A percentile compares a stretch with the other conserved stretches of the same genome.
These are phyloP conservation scores for Scolopax mira DNA, from an alignment of 2,113 vertebrate species.

Conservation along the genomic window DNA sequence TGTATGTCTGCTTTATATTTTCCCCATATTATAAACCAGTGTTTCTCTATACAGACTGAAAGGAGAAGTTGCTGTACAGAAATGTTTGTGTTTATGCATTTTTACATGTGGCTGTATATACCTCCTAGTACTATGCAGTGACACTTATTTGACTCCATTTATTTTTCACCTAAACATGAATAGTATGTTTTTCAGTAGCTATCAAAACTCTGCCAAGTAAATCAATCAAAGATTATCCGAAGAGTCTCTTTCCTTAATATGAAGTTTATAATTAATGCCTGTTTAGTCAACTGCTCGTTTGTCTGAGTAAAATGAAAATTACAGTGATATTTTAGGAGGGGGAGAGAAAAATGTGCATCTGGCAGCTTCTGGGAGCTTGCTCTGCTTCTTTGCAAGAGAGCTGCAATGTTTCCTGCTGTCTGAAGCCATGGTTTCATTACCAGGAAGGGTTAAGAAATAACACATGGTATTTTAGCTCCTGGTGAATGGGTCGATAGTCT, in stretches of 20 bases:
- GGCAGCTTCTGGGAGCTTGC: constrained; percentile 41
- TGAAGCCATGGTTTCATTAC: constrained; percentile 11
- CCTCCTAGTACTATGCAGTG: constrained; percentile 70
- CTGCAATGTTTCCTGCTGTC: background rate
- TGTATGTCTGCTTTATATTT: constrained; percentile 72
- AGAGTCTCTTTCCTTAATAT: constrained; percentile 70
- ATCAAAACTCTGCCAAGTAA: constrained; percentile 71
- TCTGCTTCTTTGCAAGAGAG: constrained; percentile 37
- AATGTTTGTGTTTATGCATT: constrained; percentile 64
- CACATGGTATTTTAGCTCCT: background rate
- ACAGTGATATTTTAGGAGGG: constrained; percentile 27
- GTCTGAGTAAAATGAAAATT: constrained; percentile 67
- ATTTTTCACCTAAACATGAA: constrained; percentile 75
- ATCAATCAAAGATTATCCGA: constrained; percentile 73
- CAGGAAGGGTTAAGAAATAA: background rate
- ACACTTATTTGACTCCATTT: constrained; percentile 64
- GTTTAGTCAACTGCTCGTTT: constrained; percentile 66
- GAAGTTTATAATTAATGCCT: constrained; percentile 70
- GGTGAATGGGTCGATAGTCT: background rate
- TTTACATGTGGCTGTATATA: constrained; percentile 74
- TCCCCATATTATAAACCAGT: constrained; percentile 73
- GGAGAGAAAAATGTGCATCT: constrained; percentile 35
- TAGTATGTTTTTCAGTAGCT: constrained; percentile 74
- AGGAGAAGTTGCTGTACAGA: constrained; percentile 69
- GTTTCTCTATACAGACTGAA: constrained; percentile 70